Evolutionary conservation across 2,797 vertebrate genomes (phyloP).

Genomic region (Botia almorhae): DNA sequence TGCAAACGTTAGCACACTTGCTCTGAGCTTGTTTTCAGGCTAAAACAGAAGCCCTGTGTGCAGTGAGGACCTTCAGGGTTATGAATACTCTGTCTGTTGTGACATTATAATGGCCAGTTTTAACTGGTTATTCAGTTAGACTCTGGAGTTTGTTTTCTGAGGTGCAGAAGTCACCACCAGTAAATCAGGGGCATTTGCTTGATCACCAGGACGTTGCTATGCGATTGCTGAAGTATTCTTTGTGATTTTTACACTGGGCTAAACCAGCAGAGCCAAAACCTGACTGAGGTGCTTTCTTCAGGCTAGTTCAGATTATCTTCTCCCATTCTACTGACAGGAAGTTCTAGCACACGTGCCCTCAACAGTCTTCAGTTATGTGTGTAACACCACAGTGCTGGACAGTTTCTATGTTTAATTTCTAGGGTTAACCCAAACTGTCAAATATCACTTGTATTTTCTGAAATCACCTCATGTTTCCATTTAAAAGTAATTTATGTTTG

Average conservation of each 20-base stretch:
- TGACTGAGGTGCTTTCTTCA: too few relatives aligned
- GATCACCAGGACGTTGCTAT: background rate
- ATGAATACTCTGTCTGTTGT: background rate
- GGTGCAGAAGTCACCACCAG: background rate
- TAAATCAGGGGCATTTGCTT: background rate
- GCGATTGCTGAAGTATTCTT: background rate
- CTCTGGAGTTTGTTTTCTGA: background rate
- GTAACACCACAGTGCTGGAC: too few relatives aligned
- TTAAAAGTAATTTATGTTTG: background rate
- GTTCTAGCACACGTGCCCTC: too few relatives aligned
- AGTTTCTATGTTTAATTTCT: too few relatives aligned
- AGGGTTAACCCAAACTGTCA: too few relatives aligned
- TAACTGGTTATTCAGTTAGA: background rate
- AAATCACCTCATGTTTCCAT: background rate
- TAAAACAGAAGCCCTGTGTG: constrained; percentile 2
- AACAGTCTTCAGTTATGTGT: too few relatives aligned
- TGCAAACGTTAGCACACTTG: background rate
- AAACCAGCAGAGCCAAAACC: too few relatives aligned
- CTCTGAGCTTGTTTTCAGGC: background rate
- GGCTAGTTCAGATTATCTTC: too few relatives aligned
- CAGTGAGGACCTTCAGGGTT: background rate
- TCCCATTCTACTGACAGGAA: too few relatives aligned
- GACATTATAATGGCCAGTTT: background rate
- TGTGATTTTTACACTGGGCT: background rate
- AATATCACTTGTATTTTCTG: background rate